Conservation (phyloP, 2,888 invertebrate genomes). For the Exephanes ischioxanthus region DNA sequence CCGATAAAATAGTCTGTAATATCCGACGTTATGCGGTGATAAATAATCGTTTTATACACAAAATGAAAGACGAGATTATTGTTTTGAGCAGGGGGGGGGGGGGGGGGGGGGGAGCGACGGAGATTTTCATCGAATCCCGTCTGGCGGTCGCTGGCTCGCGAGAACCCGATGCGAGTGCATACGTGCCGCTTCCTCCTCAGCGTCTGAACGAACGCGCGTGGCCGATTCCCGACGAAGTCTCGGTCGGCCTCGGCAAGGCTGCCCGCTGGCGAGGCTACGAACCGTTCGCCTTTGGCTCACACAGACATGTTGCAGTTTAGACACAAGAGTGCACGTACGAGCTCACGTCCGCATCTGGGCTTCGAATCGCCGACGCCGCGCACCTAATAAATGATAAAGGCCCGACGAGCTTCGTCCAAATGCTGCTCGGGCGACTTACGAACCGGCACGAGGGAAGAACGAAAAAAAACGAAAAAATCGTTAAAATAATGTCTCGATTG, state of each 20-base stretch:
- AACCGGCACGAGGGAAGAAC: background rate
- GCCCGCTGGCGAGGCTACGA: slow-evolving; percentile 50
- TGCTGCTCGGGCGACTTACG: background rate
- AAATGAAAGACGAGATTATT: slow-evolving; percentile 26
- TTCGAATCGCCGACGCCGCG: slow-evolving; percentile 48
- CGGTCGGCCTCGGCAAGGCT: slow-evolving; percentile 73
- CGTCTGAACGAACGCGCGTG: slow-evolving; percentile 52
- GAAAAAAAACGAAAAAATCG: background rate
- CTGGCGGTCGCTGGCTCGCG: slow-evolving; percentile 54
- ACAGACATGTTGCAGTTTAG: slow-evolving; percentile 31
- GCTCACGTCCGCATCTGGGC: slow-evolving; percentile 69
- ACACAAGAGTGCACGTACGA: slow-evolving; percentile 52
- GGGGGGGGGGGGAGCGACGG: slow-evolving; percentile 12
- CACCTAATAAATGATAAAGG: slow-evolving; percentile 74
- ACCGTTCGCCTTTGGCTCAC: slow-evolving; percentile 19
- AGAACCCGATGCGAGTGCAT: slow-evolving; percentile 75
- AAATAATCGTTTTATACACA: slow-evolving; percentile 27
- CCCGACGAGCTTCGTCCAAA: slow-evolving; percentile 20
- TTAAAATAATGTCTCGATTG: background rate
- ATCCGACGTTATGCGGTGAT: background rate
- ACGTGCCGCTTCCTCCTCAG: slow-evolving; percentile 71
- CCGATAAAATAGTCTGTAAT: slow-evolving; percentile 49
- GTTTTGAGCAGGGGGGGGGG: background rate
- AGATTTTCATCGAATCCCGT: slow-evolving; percentile 65
- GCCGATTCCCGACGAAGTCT: slow-evolving; percentile 2